These are phyloP conservation scores for Lutjanus campechanus DNA, from an alignment of 2,797 vertebrate species.

Conservation along the genomic window DNA sequence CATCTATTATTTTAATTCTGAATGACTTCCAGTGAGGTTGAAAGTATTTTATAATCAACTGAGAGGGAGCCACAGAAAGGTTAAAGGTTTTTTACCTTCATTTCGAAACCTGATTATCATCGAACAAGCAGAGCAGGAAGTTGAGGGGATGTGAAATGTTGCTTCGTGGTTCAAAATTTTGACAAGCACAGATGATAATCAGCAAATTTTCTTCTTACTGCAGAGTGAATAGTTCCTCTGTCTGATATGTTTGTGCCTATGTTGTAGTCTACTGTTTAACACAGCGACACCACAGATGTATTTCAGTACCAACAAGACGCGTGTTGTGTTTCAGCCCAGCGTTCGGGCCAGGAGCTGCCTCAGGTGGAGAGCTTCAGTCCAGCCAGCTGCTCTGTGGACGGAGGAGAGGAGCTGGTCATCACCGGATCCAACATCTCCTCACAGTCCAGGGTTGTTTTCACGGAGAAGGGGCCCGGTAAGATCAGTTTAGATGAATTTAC, in stretches of 20 bases:
- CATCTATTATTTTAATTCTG: neutral
- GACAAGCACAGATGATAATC: slow-evolving; percentile 15
- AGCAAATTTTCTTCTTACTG: neutral
- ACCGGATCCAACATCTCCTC: slow-evolving; percentile 92
- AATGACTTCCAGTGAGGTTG: neutral
- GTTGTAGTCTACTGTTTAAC: too few species aligned
- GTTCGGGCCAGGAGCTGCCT: slow-evolving; percentile 95
- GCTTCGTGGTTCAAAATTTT: neutral
- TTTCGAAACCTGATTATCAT: neutral
- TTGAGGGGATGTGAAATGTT: neutral
- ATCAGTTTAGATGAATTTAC: neutral
- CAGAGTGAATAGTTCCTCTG: neutral
- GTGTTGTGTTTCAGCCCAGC: slow-evolving; percentile 87
- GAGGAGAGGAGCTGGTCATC: slow-evolving; percentile 93
- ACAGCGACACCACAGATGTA: neutral
- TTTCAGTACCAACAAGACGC: neutral
- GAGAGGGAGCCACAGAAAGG: neutral
- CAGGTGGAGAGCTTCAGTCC: slow-evolving; percentile 93
- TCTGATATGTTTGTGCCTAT: neutral
- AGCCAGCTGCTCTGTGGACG: slow-evolving; percentile 87
- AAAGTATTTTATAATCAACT: neutral
- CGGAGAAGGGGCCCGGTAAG: slow-evolving; percentile 93
- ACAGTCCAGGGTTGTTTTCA: slow-evolving; percentile 94
- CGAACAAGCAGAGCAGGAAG: neutral
- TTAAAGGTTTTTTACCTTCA: neutral